Evolutionary conservation across 2,888 invertebrate species (phyloP).

Genomic region (Rhorus exstirpatorius): DNA sequence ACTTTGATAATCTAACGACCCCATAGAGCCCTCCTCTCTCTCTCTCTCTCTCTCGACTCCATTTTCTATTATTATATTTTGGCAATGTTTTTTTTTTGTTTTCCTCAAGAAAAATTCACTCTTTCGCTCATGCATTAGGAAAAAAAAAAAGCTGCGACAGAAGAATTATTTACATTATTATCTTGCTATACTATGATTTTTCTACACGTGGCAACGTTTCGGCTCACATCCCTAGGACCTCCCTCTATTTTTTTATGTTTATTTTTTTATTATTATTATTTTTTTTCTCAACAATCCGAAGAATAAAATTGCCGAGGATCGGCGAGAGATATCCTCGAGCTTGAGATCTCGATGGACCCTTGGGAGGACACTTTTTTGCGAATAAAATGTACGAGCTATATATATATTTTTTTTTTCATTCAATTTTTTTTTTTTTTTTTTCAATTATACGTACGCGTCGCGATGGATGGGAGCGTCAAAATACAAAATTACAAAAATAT

Average conservation of each 20-base stretch:
- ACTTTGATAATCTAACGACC: constrained; percentile 50
- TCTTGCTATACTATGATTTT: constrained; percentile 40
- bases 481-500: constrained; percentile 84
- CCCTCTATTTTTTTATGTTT: background rate
- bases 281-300: constrained; percentile 1
- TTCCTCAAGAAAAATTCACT: constrained; percentile 30
- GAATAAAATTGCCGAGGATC: constrained; percentile 9
- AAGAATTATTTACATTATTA: constrained; percentile 61
- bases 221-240: constrained; percentile 36
- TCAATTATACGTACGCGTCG: constrained; percentile 20
- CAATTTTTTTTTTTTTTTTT: constrained; percentile 1
- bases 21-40: constrained; percentile 34
- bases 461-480: constrained; percentile 74
- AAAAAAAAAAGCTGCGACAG: constrained; percentile 41
- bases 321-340: constrained; percentile 42
- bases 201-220: constrained; percentile 58
- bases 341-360: constrained; percentile 47
- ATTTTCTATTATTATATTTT: constrained; percentile 60
- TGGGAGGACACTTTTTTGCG: constrained; percentile 34
- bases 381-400: constrained; percentile 21
- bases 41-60: constrained; percentile 38
- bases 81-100: constrained; percentile 59
- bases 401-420: constrained; percentile 19
- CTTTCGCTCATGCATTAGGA: constrained; percentile 25
- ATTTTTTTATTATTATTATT: constrained; percentile 17